Conservation (phyloP, 2,888 invertebrate genomes). For the Philopedon plagiatum region DNA sequence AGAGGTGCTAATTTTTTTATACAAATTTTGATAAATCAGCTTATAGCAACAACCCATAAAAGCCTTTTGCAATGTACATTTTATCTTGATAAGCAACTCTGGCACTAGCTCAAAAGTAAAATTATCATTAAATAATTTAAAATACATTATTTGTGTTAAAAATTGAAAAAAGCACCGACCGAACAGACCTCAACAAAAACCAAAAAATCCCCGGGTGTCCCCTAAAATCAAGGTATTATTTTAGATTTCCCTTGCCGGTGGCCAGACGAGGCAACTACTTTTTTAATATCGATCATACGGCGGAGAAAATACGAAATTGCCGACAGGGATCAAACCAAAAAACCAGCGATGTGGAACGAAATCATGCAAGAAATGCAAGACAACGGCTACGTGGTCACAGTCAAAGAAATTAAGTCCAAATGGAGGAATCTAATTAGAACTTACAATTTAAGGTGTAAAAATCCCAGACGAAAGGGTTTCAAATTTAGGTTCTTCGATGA, state of each 20-base stretch:
- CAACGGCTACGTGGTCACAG: constrained; percentile 41
- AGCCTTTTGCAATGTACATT: too few relatives aligned
- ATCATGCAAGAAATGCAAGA: constrained; percentile 49
- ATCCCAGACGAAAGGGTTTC: constrained; percentile 49
- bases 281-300: constrained; percentile 45
- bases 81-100: too few relatives aligned
- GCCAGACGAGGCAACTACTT: constrained; percentile 49
- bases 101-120: too few relatives aligned
- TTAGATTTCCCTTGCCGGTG: constrained; percentile 51
- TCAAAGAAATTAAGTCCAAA: constrained; percentile 50
- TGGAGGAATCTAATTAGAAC: constrained; percentile 49
- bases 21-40: too few relatives aligned
- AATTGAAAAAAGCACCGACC: constrained; percentile 19
- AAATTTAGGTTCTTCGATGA: constrained; percentile 50
- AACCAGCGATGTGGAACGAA: constrained; percentile 46
- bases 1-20: too few relatives aligned
- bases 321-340: constrained; percentile 49
- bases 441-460: constrained; percentile 48
- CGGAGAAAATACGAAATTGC: constrained; percentile 48
- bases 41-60: too few relatives aligned
- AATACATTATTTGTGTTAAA: too few relatives aligned
- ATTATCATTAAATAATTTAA: too few relatives aligned
- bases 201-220: not conserved
- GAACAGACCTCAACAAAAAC: constrained; percentile 6
- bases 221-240: constrained; percentile 21